Percentiles rank a stretch among this genome's conserved stretches.
Conservation (phyloP, 2,113 vertebrate genomes). For the Xiphias gladius region DNA sequence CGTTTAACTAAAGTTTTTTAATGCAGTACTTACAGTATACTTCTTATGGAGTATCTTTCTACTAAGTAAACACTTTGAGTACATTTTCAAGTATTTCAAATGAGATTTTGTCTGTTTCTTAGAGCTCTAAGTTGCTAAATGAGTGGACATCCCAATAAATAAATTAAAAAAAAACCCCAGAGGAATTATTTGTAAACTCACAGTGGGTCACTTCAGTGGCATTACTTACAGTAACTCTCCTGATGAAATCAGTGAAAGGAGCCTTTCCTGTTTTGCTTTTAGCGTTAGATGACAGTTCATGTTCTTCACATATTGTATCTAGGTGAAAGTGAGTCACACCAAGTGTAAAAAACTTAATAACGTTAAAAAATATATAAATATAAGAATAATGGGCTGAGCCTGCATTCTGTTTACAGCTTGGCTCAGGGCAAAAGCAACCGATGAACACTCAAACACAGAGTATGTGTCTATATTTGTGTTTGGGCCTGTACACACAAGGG, state of each 20-base stretch:
- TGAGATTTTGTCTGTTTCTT: not conserved
- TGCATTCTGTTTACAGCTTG: not conserved
- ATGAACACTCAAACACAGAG: not conserved
- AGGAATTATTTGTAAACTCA: not conserved
- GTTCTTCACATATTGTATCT: not conserved
- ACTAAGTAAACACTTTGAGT: not conserved
- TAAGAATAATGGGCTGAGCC: not conserved
- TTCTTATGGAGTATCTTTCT: not conserved
- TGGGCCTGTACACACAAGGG: not conserved
- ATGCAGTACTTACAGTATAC: no score
- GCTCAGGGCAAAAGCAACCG: not conserved
- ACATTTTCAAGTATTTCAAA: not conserved
- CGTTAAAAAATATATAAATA: no score
- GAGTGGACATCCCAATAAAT: not conserved
- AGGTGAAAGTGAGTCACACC: not conserved
- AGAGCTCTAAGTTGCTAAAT: not conserved
- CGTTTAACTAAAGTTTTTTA: not conserved
- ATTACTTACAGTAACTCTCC: not conserved
- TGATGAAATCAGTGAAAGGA: not conserved
- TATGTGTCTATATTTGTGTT: not conserved
- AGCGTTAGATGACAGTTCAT: not conserved
- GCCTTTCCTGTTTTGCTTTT: not conserved
- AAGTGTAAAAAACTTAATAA: not conserved
- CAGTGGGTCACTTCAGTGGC: not conserved
- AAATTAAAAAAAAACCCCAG: no score